phyloP scores from a whole-genome alignment of 2,888 invertebrate species.

The Pemphredon lugubris region DNA sequence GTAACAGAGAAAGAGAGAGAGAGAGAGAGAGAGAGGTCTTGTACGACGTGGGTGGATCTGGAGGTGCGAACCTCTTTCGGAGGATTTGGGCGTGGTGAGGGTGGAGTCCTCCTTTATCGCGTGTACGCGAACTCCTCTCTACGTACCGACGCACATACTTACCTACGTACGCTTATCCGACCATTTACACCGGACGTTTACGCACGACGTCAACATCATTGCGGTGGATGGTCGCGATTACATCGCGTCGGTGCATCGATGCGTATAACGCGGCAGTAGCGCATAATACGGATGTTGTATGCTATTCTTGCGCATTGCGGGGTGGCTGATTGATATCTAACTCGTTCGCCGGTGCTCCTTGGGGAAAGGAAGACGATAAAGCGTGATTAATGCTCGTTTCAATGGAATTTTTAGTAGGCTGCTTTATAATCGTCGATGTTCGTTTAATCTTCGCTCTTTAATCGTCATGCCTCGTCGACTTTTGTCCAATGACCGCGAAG shows the following conservation, averaged over 20 bases:
- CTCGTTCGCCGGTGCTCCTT: too few relatives aligned
- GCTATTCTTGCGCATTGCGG: conserved; percentile 4
- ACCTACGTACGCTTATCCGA: too few relatives aligned
- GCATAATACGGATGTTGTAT: background rate
- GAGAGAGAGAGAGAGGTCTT: conserved; percentile 45
- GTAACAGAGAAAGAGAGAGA: too few relatives aligned
- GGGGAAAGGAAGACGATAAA: too few relatives aligned
- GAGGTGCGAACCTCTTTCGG: conserved; percentile 60
- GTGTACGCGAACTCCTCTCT: conserved; percentile 62
- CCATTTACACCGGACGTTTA: background rate
- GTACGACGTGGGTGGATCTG: conserved; percentile 65
- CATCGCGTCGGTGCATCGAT: conserved; percentile 11
- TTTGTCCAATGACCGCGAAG: too few relatives aligned
- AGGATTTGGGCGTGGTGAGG: conserved; percentile 74
- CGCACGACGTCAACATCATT: conserved; percentile 5
- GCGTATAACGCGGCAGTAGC: conserved; percentile 3
- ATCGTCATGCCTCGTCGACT: too few relatives aligned
- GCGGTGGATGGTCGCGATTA: conserved; percentile 23
- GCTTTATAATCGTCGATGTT: background rate
- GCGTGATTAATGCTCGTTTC: too few relatives aligned
- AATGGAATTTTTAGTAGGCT: too few relatives aligned
- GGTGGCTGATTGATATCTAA: background rate
- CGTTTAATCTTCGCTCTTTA: too few relatives aligned
- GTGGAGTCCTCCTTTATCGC: conserved; percentile 66
- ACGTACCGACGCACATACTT: too few relatives aligned